phyloP scores from a whole-genome alignment of 2,888 invertebrate species.

The Dasysyrphus tricinctus region DNA sequence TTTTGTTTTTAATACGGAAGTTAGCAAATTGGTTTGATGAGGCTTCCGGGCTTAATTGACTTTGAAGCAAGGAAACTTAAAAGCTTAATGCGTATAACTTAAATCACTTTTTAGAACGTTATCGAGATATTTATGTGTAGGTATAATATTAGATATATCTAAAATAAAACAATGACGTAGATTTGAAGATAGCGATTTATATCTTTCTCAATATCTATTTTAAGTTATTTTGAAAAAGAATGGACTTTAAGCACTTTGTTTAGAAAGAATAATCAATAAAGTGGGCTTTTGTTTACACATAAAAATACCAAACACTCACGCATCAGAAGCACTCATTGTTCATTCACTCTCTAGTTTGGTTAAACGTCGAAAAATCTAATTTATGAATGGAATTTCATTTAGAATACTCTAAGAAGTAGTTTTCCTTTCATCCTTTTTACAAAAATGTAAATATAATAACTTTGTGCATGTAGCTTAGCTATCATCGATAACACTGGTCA shows the following conservation, averaged over 20 bases:
- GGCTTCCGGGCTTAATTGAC: conserved; percentile 65
- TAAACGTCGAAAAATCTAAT: background rate
- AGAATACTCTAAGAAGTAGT: background rate
- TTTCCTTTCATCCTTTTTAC: too few relatives aligned
- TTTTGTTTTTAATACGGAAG: conserved; percentile 43
- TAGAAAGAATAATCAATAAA: background rate
- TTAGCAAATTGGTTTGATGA: conserved; percentile 57
- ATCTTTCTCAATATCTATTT: background rate
- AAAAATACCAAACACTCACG: background rate
- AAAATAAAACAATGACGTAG: conserved; percentile 28
- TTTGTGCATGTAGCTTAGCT: too few relatives aligned
- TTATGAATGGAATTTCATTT: background rate
- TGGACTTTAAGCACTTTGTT: background rate
- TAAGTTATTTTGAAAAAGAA: background rate
- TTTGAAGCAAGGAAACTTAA: conserved; percentile 57
- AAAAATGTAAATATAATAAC: too few relatives aligned
- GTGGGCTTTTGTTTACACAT: background rate
- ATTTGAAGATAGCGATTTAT: background rate
- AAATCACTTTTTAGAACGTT: conserved; percentile 33
- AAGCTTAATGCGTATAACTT: conserved; percentile 59
- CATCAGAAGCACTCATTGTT: background rate
- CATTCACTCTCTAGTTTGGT: background rate
- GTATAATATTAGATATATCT: background rate
- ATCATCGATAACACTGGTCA: too few relatives aligned
- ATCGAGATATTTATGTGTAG: conserved; percentile 4